phyloP scores from a whole-genome alignment of 2,113 vertebrate species.

The Sebastes fasciatus region DNA sequence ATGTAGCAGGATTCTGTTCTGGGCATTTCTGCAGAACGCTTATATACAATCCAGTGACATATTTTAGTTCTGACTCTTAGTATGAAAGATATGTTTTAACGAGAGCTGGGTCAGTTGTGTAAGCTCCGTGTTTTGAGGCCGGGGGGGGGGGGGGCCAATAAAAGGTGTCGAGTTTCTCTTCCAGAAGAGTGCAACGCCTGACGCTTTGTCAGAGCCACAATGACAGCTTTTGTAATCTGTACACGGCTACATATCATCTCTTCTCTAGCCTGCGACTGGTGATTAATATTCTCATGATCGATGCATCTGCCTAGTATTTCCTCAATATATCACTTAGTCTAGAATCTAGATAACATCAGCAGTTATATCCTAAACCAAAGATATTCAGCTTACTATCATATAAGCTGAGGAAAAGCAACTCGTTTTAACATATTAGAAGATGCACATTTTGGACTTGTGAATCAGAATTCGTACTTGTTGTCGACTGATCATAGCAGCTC shows the following conservation, averaged over 20 bases:
- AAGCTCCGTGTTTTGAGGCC: conserved; percentile 39
- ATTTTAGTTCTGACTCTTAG: not conserved
- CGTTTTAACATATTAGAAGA: not conserved
- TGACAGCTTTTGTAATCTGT: conserved; percentile 20
- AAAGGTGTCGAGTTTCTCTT: conserved; percentile 62
- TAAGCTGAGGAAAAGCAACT: not conserved
- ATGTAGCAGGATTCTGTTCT: not conserved
- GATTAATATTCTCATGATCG: not conserved
- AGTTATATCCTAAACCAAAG: not conserved
- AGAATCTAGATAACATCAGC: not conserved
- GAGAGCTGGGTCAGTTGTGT: conserved; percentile 24
- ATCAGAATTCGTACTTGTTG: not conserved
- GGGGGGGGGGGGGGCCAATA: conserved; percentile 14
- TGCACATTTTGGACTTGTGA: not conserved
- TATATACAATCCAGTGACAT: not conserved
- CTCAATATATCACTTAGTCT: not conserved
- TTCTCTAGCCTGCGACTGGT: not conserved
- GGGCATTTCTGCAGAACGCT: not conserved
- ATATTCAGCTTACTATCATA: not conserved
- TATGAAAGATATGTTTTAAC: not conserved
- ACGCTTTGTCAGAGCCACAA: conserved; percentile 53
- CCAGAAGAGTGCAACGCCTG: conserved; percentile 44
- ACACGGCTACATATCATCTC: not conserved
- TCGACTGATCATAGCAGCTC: not conserved
- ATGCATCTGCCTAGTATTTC: not conserved